Base-by-base conservation (phyloP, 2,888 invertebrate genomes). In the Pollenia labialis region DNA sequence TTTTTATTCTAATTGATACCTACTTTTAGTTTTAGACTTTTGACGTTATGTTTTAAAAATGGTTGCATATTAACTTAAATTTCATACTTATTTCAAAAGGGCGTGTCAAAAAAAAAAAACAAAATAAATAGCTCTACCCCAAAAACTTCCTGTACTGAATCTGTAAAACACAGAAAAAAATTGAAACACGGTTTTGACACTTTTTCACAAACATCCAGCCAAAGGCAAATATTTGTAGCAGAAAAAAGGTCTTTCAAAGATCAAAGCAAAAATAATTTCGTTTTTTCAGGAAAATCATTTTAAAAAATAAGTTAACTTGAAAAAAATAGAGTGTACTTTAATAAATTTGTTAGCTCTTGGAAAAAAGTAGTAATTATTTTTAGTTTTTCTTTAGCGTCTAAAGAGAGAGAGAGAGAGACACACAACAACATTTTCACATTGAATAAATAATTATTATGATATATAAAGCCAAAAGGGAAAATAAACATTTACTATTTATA, bases 151-250 rank as follows among this genome's bases (percentile, higher is more conserved):
- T 42, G 40, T 14, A 12, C 16, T n/a, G 44, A 11, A 23, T 52
- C 12, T 18, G 58, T 40, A 64, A 56, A 64, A 52, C 7, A 52
- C 32, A 4, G 66, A 68, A 66, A 44, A 50, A 69, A 64, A 64
- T 18, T 52, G 44, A 81, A 81, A 72, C 81, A 81, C 81, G 66
- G 66, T 66, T 81, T 81, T 81, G 81, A 74, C 81, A 81, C 81
- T 81, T 66, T 81, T 72, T 32, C 56, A 81, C 64, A 74, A 81
- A 81, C 54, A 66, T 54, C 16, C 58, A 72, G 72, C 72, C 66
- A 72, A 12, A 50, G 72, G 72, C 18, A 81, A 64, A 2, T 18
- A 16, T 7, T 46, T 18, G 32, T 48, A 16, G 16, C 52, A 40
- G 16, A 18, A 14, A 54, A 69, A 18, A 54, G 42, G 4, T 12